phyloP scores from a whole-genome alignment of 2,888 invertebrate species.

The Drymonia ruficornis region DNA sequence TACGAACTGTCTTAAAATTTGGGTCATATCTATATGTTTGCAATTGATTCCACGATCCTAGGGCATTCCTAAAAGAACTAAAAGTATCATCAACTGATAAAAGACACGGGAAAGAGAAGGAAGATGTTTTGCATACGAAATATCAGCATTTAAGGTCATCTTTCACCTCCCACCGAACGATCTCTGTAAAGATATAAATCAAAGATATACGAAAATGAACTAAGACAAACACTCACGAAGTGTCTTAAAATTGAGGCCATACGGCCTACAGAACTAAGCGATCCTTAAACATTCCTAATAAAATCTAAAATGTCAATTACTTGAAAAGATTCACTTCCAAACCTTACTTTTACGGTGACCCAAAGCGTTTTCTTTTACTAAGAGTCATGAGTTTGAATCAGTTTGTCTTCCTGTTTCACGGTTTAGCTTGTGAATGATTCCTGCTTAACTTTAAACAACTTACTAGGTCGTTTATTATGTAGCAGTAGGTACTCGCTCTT shows the following conservation, averaged over 20 bases:
- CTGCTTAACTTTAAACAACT: background rate
- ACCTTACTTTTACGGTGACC: background rate
- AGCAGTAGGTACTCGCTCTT: conserved; percentile 1
- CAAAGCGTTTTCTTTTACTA: background rate
- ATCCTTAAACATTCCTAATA: no score
- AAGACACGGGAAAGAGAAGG: no score
- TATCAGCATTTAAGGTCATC: no score
- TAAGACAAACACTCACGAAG: background rate
- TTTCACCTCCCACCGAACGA: no score
- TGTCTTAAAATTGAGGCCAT: no score
- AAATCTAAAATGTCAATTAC: no score
- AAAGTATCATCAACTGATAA: no score
- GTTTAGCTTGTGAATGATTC: background rate
- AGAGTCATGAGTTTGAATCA: background rate
- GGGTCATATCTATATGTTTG: conserved; percentile 15
- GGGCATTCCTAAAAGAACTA: no score
- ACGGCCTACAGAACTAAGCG: no score
- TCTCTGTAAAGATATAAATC: no score
- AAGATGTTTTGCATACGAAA: no score
- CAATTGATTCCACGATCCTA: background rate
- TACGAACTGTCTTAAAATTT: conserved; percentile 23
- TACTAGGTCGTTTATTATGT: background rate
- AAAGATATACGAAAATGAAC: no score
- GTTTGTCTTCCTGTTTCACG: background rate
- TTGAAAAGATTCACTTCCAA: background rate